Base-by-base conservation (phyloP, 1,140 invertebrate genomes). In the Brachionus sp. region DNA sequence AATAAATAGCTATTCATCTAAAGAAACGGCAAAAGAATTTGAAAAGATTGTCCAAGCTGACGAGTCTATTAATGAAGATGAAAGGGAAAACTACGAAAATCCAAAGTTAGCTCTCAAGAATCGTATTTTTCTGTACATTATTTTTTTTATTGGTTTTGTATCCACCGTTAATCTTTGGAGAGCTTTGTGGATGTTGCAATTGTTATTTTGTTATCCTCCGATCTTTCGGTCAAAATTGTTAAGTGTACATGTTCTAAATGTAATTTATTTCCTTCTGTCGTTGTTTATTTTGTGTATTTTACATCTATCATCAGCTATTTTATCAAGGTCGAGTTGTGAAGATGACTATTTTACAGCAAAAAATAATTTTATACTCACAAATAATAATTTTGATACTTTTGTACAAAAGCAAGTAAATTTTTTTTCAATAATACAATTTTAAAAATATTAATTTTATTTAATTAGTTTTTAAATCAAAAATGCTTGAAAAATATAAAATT, bases 261-360 rank as follows among this genome's bases (percentile, higher is more conserved):
- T 80, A 29, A n/a, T 80, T 42, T 80, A 80, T 44, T 29, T 80
- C 12, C 12, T 62, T 16, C 9, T 35, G 0, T 62, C 33, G 2
- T 44, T 80, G 12, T 53, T 19, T 12, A 4, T 80, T 35, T 62
- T 80, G 33, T 80, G 77, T 50, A 33, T 62, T 7, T 62, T 80
- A 13, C 50, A 80, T 44, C 16, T 80, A 10, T 62, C 77, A 10
- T 57, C 77, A 1, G 77, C 77, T 19, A 39, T 80, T 25, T 39
- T 80, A 50, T 57, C 77, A 25, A 29, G 77, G 29, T 50, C 77
- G 23, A 80, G 62, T 35, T 57, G 77, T 39, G 62, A 80, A 44
- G 77, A 80, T 66, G 77, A 57, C 57, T 80, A 62, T 44, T 80
- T 80, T 66, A 80, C 70, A 25, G 42, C 70, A 19, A 75, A 44